phyloP scores from a whole-genome alignment of 2,113 vertebrate genomes.

The Semnornis frantzii region DNA sequence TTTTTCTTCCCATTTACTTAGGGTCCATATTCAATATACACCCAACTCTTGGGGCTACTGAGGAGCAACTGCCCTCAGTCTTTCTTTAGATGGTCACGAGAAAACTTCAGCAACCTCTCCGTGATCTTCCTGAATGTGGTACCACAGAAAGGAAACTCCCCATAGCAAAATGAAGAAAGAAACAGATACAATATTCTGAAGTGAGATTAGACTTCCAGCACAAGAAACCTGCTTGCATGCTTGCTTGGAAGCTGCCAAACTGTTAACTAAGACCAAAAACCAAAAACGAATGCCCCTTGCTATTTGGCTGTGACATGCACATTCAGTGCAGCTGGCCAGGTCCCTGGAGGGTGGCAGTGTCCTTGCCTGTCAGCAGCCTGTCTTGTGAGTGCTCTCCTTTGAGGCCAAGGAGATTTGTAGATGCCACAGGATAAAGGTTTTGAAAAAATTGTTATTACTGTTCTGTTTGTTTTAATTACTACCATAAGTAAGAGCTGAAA shows the following conservation, averaged over 20 bases:
- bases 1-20: not conserved
- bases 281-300: not conserved
- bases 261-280: not conserved
- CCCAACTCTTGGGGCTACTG: not conserved
- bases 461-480: not conserved
- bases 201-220: not conserved
- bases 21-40: not conserved
- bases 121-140: not conserved
- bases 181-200: fast-evolving
- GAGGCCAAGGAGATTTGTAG: not conserved
- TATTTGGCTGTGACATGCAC: not conserved
- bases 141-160: not conserved
- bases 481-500: not conserved
- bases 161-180: not conserved
- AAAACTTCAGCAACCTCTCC: not conserved
- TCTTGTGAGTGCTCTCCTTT: not conserved
- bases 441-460: not conserved
- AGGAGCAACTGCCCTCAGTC: not conserved
- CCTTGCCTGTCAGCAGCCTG: not conserved
- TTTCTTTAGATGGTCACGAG: not conserved
- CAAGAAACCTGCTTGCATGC: not conserved
- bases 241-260: not conserved
- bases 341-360: not conserved
- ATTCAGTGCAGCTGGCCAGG: not conserved
- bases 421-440: not conserved